Base-by-base conservation (phyloP, 2,888 invertebrate species). In the Apamea sordens region DNA sequence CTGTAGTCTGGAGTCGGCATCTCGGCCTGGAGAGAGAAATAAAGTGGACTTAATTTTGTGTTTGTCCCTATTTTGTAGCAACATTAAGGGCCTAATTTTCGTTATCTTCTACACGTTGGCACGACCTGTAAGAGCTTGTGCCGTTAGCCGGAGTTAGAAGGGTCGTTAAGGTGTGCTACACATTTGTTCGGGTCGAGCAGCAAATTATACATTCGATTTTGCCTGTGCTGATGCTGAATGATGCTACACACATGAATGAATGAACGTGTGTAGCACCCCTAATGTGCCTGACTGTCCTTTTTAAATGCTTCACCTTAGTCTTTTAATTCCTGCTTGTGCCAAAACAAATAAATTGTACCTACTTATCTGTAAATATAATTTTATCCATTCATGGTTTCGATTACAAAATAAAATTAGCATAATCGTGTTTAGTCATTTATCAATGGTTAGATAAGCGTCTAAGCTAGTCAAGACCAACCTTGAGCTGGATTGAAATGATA, bases 1-100 rank as follows among this genome's bases (percentile, higher is more conserved):
- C 96, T 94, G 90, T 97, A 97, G 75, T 97, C 97, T 32, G 97
- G 97, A 69, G 94, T 94, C 73, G 97, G 97, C 97, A 97, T 97
- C 65, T 76, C 90, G 36, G 81, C 82, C 94, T 95, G 90, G 2
- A 90, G 15, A 87, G 80, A 79, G 65, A 65, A 80, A 77, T 15
- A 73, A 18, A 59, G 15, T 36, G 11, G 2, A 36, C 15, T 84
- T 65, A 65, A 28, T 79, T 79, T 59, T 41, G 15, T 61, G 7
- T 36, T 50, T 10, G 1, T n/a, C 18, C 13, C 32, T 77, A 28
- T 28, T 8, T 73, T 0, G 18, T n/a, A 21, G 18, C 6, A 71
- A 4, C 11, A 59, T 13, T 11, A 13, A 59, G n/a, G 11, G n/a
- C n/a, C 11, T 59, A n/a, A 59, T 59, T n/a, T 59, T 59, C n/a